Base-by-base conservation (phyloP, 2,797 vertebrate species). In the Pseudomugil tenellus region DNA sequence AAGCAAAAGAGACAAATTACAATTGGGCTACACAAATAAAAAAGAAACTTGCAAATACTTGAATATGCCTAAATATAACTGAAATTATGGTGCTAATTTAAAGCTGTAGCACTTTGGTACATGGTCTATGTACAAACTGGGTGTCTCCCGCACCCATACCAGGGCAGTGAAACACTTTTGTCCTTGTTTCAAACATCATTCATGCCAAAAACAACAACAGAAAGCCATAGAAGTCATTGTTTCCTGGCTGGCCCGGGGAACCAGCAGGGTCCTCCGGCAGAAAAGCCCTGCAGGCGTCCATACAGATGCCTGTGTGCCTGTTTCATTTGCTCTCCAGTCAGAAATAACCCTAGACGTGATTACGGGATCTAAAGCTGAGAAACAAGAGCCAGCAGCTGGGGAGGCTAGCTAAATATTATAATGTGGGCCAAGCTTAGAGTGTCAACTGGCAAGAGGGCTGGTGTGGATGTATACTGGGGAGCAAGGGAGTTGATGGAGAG, bases 391-490 rank as follows among this genome's bases (percentile, higher is more conserved):
- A 70, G 74, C 79, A 78, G 81, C 79, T 73, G 59, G 70, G 82
- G 87, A 81, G 85, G 84, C 62, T 60, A 46, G 74, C 77, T 86
- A 84, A 90, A 90, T 77, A 84, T 58, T 82, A 78, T 84, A 75
- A 87, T 62, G 72, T 72, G 70, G 77, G 76, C 53, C 48, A 35
- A 79, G 80, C 59, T 28, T 58, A 46, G 64, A 65, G 76, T 51
- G 62, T 72, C 73, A 83, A 79, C 75, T 67, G 78, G 76, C 62
- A 37, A 51, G 65, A 29, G 70, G 66, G 63, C 28, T 58, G 72
- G 31, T 73, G 72, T 74, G 66, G 65, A 79, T 70, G 76, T 72
- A 69, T 70, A 67, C 70, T 69, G 48, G 67, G 37, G 66, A 49
- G 39, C 56, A 68, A 64, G 67, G 59, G 79, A 72, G 72, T 58